Percentiles rank a stretch among this genome's conserved stretches.
Conservation (phyloP, 92 coral and sea anemone species). For the Palythoa heliodiscus region DNA sequence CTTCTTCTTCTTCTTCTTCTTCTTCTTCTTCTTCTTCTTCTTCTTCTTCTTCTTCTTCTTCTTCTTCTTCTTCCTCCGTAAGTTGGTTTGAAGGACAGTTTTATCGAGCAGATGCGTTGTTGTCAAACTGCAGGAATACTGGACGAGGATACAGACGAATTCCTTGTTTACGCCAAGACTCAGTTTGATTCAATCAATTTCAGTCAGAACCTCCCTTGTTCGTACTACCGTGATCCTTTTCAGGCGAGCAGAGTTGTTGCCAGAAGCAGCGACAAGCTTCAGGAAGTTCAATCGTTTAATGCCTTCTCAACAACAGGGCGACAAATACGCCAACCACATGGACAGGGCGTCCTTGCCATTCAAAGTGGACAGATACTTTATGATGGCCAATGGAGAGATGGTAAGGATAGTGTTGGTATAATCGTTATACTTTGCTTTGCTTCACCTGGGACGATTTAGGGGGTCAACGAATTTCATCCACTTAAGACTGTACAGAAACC, state of each 20-base stretch:
- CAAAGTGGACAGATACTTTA: slow-evolving; percentile 51
- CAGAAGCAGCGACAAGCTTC: slow-evolving; percentile 6
- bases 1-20: too few relatives aligned
- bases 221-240: slow-evolving; percentile 12
- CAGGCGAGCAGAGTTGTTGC: slow-evolving; percentile 2
- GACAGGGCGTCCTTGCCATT: slow-evolving; percentile 54
- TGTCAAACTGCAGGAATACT: not conserved
- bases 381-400: slow-evolving; percentile 68
- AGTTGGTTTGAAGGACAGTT: too few relatives aligned
- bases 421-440: too few relatives aligned
- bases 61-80: too few relatives aligned
- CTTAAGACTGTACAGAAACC: too few relatives aligned
- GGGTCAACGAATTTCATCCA: too few relatives aligned
- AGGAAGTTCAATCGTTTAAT: not conserved
- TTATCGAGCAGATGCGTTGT: not conserved
- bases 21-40: too few relatives aligned
- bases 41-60: too few relatives aligned
- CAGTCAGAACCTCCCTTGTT: slow-evolving; percentile 5
- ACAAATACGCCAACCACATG: slow-evolving; percentile 54
- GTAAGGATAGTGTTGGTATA: slow-evolving; percentile 28
- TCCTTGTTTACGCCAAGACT: not conserved
- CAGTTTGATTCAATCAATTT: slow-evolving; percentile 6
- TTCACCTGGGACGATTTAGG: too few relatives aligned
- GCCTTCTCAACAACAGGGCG: not conserved
- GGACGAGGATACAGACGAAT: not conserved